Evolutionary conservation across 2,888 invertebrate species (phyloP), one percentile per base, ranked within the genome.

Genomic region (Alloscopus bannaensis): DNA sequence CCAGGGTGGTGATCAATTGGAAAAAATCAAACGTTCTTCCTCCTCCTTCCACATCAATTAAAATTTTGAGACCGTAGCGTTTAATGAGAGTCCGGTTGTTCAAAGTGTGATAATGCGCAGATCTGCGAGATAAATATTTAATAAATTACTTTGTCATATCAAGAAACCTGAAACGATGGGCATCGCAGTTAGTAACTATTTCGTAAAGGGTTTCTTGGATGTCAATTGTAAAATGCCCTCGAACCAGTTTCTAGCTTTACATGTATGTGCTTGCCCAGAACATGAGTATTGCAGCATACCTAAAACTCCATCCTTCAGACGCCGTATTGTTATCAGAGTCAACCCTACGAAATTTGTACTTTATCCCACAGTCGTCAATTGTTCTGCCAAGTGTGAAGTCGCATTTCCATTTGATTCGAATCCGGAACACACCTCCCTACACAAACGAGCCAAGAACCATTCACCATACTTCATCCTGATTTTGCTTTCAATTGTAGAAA

Each of bases 21-120:
- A 90, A 87, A 24, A 89, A 81, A 84, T 87, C 88, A 84, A 90
- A 90, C 82, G 89, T 88, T 16, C 90, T 89, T 4, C 88, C 90
- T 66, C 87, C 84, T 0, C 90, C 90, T 55, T 87, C 84, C 1
- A 90, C 88, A 28, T 88, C 87, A 28, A 90, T 84, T 3, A 90
- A 85, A 84, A 90, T 89, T 31, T 88, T 87, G 52, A 90, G 88
- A 2, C 90, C 90, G 84, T 87, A 90, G 0, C 89, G 89, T 71
- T 87, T 87, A 20, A 86, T 87, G 36, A 90, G 83, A 2, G 89
- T 89, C 31, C 90, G 85, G 16, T 85, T 86, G 20, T 86, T 82
- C 24, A 86, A 84, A 20, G 86, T 86, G 80, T 88, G 89, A 83
- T 89, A 88, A 75, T 88, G 85, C 1, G 89, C 88, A 77, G 87